phyloP scores from a whole-genome alignment of 2,888 invertebrate genomes.

The Rotaria magnacalcarata region DNA sequence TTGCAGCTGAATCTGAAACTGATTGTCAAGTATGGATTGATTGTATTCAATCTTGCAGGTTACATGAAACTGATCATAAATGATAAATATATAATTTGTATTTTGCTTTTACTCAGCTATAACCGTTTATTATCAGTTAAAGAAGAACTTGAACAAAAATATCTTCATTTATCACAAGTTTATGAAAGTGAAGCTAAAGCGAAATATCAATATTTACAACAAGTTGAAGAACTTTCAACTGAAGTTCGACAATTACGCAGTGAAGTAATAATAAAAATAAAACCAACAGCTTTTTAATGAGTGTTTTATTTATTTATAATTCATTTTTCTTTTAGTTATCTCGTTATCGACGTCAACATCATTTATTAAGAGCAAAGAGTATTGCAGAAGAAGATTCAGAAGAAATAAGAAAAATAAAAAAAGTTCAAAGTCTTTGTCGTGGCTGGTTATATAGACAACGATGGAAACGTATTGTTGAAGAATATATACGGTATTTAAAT shows the following conservation, averaged over 20 bases:
- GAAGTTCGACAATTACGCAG: constrained; percentile 81
- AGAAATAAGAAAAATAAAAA: constrained; percentile 79
- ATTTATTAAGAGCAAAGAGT: constrained; percentile 40
- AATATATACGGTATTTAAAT: constrained; percentile 65
- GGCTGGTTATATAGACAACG: constrained; percentile 84
- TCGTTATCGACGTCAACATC: constrained; percentile 38
- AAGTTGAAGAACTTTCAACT: constrained; percentile 79
- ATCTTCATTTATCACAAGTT: constrained; percentile 76
- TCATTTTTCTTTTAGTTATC: constrained; percentile 31
- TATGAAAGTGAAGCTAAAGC: constrained; percentile 85
- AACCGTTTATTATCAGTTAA: constrained; percentile 81
- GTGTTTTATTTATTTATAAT: background rate
- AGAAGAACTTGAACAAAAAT: constrained; percentile 84
- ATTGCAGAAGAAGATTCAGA: constrained; percentile 63
- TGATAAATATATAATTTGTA: background rate
- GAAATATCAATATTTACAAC: constrained; percentile 85
- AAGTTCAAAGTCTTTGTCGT: constrained; percentile 79
- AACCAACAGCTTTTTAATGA: background rate
- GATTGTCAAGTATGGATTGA: constrained; percentile 86
- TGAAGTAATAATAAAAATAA: constrained; percentile 67
- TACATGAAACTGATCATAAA: constrained; percentile 50
- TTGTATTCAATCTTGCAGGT: constrained; percentile 81
- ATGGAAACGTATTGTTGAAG: constrained; percentile 90
- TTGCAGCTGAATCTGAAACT: constrained; percentile 75
- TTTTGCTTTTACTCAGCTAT: constrained; percentile 66